These are phyloP conservation scores for Caranx ignobilis DNA, from an alignment of 2,113 vertebrate genomes.

Conservation along the genomic window DNA sequence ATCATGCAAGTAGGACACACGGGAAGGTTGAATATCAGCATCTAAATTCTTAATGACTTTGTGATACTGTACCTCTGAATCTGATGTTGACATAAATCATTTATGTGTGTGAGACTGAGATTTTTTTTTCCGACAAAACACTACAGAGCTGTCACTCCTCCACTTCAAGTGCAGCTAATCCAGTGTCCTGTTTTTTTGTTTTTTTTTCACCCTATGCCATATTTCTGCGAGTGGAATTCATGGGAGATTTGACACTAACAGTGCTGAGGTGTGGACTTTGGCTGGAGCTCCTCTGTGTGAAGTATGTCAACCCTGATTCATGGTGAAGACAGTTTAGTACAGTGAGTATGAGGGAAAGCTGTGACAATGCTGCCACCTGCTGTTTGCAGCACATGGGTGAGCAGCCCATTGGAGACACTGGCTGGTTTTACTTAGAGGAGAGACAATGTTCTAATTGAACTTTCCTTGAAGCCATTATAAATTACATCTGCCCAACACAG, in stretches of 20 bases:
- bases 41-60: constrained; percentile 75
- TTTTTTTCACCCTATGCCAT: not conserved
- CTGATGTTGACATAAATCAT: constrained; percentile 69
- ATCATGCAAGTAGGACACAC: constrained; percentile 60
- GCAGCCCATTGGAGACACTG: not conserved
- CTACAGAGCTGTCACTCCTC: not conserved
- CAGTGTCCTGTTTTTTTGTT: constrained; percentile 33
- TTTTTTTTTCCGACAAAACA: constrained; percentile 41
- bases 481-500: constrained; percentile 57
- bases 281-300: constrained; percentile 49
- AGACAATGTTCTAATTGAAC: constrained; percentile 57
- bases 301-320: constrained; percentile 54
- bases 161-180: constrained; percentile 19
- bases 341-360: constrained; percentile 44
- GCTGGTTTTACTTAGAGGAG: constrained; percentile 17
- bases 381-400: constrained; percentile 41
- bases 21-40: constrained; percentile 59
- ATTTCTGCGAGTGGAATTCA: constrained; percentile 41
- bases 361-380: constrained; percentile 81
- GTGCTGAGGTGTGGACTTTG: constrained; percentile 42
- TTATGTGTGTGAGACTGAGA: constrained; percentile 40
- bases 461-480: constrained; percentile 55
- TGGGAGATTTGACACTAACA: constrained; percentile 35
- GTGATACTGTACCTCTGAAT: constrained; percentile 62
- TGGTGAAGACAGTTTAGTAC: constrained; percentile 24